Evolutionary conservation across 2,113 vertebrate genomes (phyloP), one percentile per base, ranked within the genome.

Genomic region (Atrichornis clamosus): DNA sequence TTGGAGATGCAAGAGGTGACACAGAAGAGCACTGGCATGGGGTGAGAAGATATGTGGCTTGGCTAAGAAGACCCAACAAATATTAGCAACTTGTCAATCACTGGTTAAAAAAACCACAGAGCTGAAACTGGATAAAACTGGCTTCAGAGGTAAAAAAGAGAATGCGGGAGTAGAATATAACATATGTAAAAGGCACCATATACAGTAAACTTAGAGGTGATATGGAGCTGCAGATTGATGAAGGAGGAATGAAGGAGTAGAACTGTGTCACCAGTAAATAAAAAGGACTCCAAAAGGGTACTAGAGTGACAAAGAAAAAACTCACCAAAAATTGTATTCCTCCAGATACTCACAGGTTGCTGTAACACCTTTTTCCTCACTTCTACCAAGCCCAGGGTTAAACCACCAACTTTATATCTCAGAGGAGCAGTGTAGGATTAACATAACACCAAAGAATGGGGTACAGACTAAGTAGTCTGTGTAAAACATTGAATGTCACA

Each of bases 361-460:
- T 1, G 0, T 59, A 72, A 72, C 5, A 6, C 2, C 5, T 35
- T 58, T 44, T 30, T 15, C 20, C 27, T 16, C 2, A 1, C 32
- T 65, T 87, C n/a, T 84, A 23, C 5, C 3, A n/a, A 41, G 10
- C 7, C 10, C 19, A 46, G 4, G 13, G 16, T 56, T 32, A 65
- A 86, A 87, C 15, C 24, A 59, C 26, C 11, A 64, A 19, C 9
- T 24, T 64, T 62, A 63, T 56, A n/a, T 58, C 9, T 50, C 6
- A 37, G 16, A 76, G 32, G 8, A 70, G 11, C 42, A n/a, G 3
- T 13, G 5, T 22, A 44, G 13, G 11, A 13, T 60, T 73, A 68
- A n/a, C 7, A 33, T 32, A 79, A 35, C 17, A 47, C 18, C 15
- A 65, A 42, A 13, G 74, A 62, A 70, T 21, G 5, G 19, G 1